Percentiles rank a stretch among this genome's conserved stretches.
These are phyloP conservation scores for Actinia equina DNA, from an alignment of 64 coral and sea anemone species.

Conservation along the genomic window DNA sequence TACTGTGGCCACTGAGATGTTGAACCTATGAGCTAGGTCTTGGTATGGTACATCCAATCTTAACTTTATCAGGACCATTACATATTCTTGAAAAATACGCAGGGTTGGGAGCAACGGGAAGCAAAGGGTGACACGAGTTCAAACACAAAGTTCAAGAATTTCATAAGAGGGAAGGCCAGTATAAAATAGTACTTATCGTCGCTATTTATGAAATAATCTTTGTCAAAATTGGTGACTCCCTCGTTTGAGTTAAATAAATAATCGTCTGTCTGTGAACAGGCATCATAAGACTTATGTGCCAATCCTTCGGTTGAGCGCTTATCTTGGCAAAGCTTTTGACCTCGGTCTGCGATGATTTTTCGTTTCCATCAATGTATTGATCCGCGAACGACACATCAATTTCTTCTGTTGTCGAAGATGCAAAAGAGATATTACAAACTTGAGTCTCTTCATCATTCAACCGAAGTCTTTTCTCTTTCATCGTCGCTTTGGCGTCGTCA, in stretches of 20 bases:
- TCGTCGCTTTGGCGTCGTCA: background rate
- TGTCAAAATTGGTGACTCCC: too few species aligned
- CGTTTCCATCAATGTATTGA: background rate
- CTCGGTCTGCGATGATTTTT: background rate
- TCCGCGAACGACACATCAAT: constrained; percentile 1
- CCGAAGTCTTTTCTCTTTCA: constrained; percentile 19
- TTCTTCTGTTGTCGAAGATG: constrained; percentile 4
- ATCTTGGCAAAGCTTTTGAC: background rate
- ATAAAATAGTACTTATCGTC: too few species aligned
- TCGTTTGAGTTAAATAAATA: too few species aligned
- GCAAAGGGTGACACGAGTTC: constrained; percentile 8
- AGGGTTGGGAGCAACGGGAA: constrained; percentile 17
- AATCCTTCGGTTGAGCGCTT: too few species aligned
- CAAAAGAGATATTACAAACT: constrained; percentile 32
- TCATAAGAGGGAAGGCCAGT: constrained; percentile 2
- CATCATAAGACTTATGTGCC: too few species aligned
- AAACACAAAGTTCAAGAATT: constrained; percentile 20
- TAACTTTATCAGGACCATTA: too few species aligned
- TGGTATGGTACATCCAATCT: too few species aligned
- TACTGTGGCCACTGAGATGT: too few species aligned
- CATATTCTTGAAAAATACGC: constrained; percentile 31
- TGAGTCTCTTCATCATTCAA: constrained; percentile 45
- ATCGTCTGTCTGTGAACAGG: too few species aligned
- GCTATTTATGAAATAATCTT: too few species aligned
- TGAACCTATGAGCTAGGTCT: too few species aligned